Conservation (phyloP, 1,140 invertebrate species). For the Drosophila willistoni region DNA sequence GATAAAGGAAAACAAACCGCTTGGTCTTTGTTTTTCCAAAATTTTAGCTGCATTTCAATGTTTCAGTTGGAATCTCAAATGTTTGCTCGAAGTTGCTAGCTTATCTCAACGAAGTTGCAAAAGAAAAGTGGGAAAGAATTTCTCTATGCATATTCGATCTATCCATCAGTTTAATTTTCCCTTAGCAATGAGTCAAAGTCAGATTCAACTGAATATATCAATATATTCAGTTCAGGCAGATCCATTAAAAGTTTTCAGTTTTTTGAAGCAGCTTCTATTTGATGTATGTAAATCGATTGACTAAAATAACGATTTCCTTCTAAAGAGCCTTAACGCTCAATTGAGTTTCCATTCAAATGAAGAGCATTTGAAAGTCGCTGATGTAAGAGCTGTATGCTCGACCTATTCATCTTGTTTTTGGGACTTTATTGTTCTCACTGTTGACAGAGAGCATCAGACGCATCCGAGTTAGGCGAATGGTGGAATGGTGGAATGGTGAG, state of each 20-base stretch:
- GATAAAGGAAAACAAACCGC: constrained; percentile 1
- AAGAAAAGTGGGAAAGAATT: background rate
- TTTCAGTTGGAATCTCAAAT: background rate
- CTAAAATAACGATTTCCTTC: background rate
- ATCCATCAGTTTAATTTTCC: no score
- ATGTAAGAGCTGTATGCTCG: constrained; percentile 18
- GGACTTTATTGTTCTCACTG: constrained; percentile 66
- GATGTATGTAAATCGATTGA: background rate
- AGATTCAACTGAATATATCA: no score
- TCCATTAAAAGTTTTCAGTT: no score
- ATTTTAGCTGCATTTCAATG: background rate
- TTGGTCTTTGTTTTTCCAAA: constrained; percentile 3
- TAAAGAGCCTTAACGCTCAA: background rate
- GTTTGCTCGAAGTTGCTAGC: background rate
- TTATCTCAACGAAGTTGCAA: background rate
- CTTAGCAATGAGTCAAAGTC: no score
- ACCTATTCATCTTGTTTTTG: constrained; percentile 60
- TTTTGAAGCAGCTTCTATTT: no score
- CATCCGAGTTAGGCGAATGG: constrained; percentile 10
- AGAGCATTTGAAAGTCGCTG: constrained; percentile 55
- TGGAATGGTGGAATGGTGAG: background rate
- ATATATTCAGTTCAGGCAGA: no score
- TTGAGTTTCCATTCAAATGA: constrained; percentile 12
- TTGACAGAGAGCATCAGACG: constrained; percentile 45
- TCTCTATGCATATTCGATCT: no score